These are phyloP conservation scores for Sinotaia quadrata DNA, from an alignment of 2,888 invertebrate genomes.

Conservation along the genomic window DNA sequence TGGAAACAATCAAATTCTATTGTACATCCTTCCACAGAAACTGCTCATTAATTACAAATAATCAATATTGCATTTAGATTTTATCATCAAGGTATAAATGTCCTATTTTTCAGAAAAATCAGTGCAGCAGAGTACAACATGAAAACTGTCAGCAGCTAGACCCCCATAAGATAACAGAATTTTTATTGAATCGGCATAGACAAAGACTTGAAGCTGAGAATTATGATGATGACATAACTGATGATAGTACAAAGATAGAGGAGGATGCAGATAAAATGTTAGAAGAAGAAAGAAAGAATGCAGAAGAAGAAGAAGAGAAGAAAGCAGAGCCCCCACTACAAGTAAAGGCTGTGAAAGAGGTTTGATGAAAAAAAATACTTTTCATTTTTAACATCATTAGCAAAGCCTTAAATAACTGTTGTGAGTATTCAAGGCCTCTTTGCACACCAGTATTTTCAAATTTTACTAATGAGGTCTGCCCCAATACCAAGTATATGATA, in stretches of 20 bases:
- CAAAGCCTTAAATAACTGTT: too few species aligned
- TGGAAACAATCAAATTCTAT: too few species aligned
- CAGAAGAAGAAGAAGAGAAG: conserved; percentile 28
- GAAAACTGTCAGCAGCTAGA: background rate
- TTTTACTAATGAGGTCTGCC: too few species aligned
- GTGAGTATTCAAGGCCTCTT: too few species aligned
- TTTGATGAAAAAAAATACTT: too few species aligned
- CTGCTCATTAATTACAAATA: too few species aligned
- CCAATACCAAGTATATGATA: too few species aligned
- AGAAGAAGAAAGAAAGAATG: conserved; percentile 18
- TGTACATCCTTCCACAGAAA: too few species aligned
- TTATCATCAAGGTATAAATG: too few species aligned
- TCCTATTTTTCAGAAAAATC: background rate
- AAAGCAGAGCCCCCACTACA: conserved; percentile 44
- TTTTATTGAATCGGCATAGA: conserved; percentile 13
- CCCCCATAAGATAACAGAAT: conserved; percentile 4
- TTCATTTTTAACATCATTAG: too few species aligned
- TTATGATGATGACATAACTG: conserved; percentile 13
- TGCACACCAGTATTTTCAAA: too few species aligned
- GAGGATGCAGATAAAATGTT: conserved; percentile 31
- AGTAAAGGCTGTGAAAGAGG: conserved; percentile 53
- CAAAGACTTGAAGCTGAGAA: conserved; percentile 17
- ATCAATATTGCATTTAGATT: too few species aligned
- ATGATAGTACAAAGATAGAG: conserved; percentile 19
- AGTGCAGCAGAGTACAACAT: background rate